Evolutionary conservation across 2,888 invertebrate species (phyloP), one percentile per base, ranked within the genome.

Genomic region (Rapana venosa): DNA sequence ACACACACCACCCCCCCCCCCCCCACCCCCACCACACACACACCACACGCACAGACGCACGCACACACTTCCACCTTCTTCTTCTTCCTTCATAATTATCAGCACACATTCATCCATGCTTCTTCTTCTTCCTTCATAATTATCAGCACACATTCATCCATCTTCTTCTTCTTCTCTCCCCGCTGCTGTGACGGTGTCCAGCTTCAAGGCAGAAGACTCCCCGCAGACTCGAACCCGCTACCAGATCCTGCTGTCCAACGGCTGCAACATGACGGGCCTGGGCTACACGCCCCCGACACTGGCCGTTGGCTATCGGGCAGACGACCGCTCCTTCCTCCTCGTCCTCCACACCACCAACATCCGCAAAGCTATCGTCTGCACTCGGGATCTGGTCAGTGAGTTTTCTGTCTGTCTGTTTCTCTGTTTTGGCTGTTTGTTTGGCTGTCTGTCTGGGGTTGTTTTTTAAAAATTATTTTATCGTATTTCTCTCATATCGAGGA

Each of bases 171-270:
- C 13, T 13, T 66, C 66, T 66, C 26, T 66, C n/a, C n/a, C n/a
- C n/a, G n/a, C n/a, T n/a, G n/a, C n/a, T 47, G 47, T 5, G 8
- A 47, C 47, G 47, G 22, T 13, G 8, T 91, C 90, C 87, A 91
- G 92, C 30, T 93, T 93, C 90, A 91, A 92, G 81, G 91, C 92
- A 22, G 91, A 92, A 47, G 90, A 92, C 79, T 89, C 90, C n/a
- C 88, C 91, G 8, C 22, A 47, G 56, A 90, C 90, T 20, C 87
- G 91, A 8, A 91, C 91, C 90, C 91, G 91, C 79, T 93, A 92
- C 87, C 92, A 92, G 90, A 93, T 92, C n/a, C 90, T 93, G 56
- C 35, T 93, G 58, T 92, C 93, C 89, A 93, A 93, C 88, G 93
- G 93, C 22, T 93, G 93, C 88, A 93, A 93, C 88, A 91, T 92